Base-by-base conservation (phyloP, 2,888 invertebrate genomes). In the Epinotia brunnichana region DNA sequence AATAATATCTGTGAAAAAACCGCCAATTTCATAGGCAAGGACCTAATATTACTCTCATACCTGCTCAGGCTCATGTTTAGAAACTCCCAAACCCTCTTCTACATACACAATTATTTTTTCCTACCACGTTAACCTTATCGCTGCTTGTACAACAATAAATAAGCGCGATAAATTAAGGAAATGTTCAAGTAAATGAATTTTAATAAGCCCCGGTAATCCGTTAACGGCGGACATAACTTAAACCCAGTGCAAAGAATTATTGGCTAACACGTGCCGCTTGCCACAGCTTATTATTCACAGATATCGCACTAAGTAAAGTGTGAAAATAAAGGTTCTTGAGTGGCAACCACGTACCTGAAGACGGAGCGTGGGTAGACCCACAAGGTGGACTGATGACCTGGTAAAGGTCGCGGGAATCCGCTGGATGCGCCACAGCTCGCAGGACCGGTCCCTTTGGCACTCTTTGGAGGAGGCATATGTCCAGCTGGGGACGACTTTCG, bases 151-250 rank as follows among this genome's bases (percentile, higher is more conserved):
- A 59, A 56, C 48, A 56, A 69, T 69, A 69, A 73, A 54, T 73
- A 44, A 69, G 24, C 19, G 57, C 67, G 29, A 24, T 67, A 74
- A 70, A 74, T 57, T 53, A 67, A 70, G 62, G 11, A 57, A 66
- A 74, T 39, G 73, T 63, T 61, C 57, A 17, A 68, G 63, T 73
- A 63, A 69, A 73, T 73, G 73, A 69, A 73, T 73, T 73, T 69
- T 73, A 68, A 73, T 73, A 69, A 69, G 73, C 68, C 24, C 29
- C 56, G 57, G 68, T 73, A 73, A 73, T 73, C 68, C 73, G 63
- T 73, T 73, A 57, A 73, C 57, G 62, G 68, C 51, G 57, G 48
- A 63, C 68, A 62, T 69, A 62, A 68, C 67, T 67, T 68, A 61
- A 68, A 62, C 35, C 44, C 54, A 48, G 64, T 54, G 66, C 57